Evolutionary conservation across 2,797 vertebrate species (phyloP).

Genomic region (Eremophila alpestris): DNA sequence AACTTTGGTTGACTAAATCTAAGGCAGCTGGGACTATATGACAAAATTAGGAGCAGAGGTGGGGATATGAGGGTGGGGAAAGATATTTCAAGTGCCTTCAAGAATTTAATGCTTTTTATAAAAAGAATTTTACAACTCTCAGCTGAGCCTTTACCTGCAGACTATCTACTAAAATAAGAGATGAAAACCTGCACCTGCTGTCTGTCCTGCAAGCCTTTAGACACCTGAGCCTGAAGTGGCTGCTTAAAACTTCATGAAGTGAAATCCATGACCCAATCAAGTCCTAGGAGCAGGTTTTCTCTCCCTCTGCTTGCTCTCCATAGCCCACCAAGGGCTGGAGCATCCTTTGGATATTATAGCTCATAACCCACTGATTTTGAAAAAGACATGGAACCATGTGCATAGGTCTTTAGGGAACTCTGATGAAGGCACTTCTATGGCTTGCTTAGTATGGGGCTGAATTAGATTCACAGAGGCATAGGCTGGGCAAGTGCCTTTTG

Average conservation of each 20-base stretch:
- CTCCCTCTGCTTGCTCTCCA: not conserved
- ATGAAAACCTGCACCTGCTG: not conserved
- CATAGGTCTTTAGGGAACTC: not conserved
- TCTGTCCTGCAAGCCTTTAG: not conserved
- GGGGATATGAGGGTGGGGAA: not conserved
- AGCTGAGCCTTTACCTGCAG: not conserved
- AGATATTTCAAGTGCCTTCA: not conserved
- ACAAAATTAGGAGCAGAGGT: not conserved
- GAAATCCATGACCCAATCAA: not conserved
- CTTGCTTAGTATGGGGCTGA: not conserved
- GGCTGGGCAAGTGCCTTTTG: not conserved
- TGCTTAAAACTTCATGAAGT: not conserved
- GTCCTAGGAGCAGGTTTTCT: not conserved
- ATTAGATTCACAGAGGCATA: not conserved
- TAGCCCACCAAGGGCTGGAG: not conserved
- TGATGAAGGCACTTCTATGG: not conserved
- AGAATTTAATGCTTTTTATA: not conserved
- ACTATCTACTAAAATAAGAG: not conserved
- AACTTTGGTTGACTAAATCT: not conserved
- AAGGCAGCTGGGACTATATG: fast-evolving
- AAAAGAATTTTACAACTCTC: not conserved
- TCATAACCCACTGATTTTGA: not conserved
- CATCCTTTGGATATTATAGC: not conserved
- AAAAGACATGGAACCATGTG: not conserved
- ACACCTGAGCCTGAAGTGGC: not conserved